These are phyloP conservation scores for Alsophila aescularia DNA, from an alignment of 2,888 invertebrate species.

Conservation along the genomic window DNA sequence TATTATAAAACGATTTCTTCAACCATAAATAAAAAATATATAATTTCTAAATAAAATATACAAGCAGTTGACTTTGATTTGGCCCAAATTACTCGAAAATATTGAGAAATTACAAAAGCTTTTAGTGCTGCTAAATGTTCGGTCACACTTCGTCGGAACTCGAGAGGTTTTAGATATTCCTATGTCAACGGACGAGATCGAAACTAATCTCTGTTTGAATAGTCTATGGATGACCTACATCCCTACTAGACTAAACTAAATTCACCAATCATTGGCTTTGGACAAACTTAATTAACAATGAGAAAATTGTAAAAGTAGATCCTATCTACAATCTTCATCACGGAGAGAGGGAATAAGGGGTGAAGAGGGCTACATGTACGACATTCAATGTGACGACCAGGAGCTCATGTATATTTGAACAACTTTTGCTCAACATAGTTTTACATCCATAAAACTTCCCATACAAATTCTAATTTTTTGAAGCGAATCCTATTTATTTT, in stretches of 20 bases:
- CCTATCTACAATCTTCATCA: too few relatives aligned
- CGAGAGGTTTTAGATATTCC: background rate
- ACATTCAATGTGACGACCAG: too few relatives aligned
- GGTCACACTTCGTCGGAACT: background rate
- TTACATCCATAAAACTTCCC: too few relatives aligned
- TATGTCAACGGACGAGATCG: background rate
- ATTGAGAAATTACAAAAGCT: background rate
- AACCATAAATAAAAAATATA: background rate
- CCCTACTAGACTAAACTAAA: background rate
- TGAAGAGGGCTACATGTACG: too few relatives aligned
- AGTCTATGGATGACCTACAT: background rate
- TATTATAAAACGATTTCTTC: background rate
- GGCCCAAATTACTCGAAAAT: background rate
- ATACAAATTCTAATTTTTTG: too few relatives aligned
- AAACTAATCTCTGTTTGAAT: background rate
- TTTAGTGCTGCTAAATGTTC: background rate
- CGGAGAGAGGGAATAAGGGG: too few relatives aligned
- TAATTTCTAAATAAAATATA: background rate
- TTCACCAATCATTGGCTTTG: background rate
- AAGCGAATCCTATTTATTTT: too few relatives aligned
- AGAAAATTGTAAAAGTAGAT: too few relatives aligned
- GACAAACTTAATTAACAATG: background rate
- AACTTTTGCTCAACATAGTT: too few relatives aligned
- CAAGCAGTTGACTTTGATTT: background rate
- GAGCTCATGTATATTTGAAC: too few relatives aligned